Conservation (phyloP, 2,888 invertebrate species). For the Beris chalybata region DNA sequence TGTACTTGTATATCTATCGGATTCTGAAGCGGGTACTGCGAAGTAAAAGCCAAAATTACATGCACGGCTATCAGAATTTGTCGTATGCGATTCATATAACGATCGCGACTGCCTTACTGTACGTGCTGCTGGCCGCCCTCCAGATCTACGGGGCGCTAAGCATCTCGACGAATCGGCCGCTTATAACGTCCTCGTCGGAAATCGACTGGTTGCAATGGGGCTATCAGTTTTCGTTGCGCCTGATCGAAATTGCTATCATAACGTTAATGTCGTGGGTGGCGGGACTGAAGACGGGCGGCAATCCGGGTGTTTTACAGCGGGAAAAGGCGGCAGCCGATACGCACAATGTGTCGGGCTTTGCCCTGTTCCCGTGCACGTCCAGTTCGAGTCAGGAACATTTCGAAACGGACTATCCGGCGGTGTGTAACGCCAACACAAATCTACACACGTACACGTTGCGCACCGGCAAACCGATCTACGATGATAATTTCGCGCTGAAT, state of each 20-base stretch:
- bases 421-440: conserved; percentile 84
- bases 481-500: conserved; percentile 64
- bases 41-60: conserved; percentile 77
- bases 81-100: conserved; percentile 89
- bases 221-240: conserved; percentile 81
- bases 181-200: conserved; percentile 58
- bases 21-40: conserved; percentile 73
- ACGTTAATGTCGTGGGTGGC: conserved; percentile 85
- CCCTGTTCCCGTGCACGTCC: conserved; percentile 78
- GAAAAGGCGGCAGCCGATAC: conserved; percentile 65
- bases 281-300: conserved; percentile 64
- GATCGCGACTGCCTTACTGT: conserved; percentile 81
- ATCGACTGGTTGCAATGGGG: conserved; percentile 91
- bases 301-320: conserved; percentile 61
- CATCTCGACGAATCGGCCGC: conserved; percentile 57
- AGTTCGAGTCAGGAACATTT: conserved; percentile 84
- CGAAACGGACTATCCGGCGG: conserved; percentile 80
- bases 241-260: conserved; percentile 86
- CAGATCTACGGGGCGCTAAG: conserved; percentile 81
- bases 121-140: conserved; percentile 78
- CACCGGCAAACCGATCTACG: conserved; percentile 76
- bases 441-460: conserved; percentile 80
- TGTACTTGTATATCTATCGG: conserved; percentile 82
- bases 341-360: conserved; percentile 72
- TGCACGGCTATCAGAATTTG: conserved; percentile 77